Evolutionary conservation across 1,140 invertebrate genomes (phyloP).

Genomic region (Bursaphelenchus mucronatus): DNA sequence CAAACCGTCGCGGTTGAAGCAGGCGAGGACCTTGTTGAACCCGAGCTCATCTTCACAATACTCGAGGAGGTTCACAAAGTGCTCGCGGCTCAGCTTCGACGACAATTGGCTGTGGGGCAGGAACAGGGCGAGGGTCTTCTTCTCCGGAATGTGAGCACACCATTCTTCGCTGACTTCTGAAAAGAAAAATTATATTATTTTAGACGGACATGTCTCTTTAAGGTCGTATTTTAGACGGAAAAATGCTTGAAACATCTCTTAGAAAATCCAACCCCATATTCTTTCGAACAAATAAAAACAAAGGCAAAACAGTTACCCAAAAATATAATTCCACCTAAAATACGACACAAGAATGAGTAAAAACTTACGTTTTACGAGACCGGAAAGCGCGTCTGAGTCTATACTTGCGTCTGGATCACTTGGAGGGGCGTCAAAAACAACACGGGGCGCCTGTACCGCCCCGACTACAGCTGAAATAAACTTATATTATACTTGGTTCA

Average conservation of each 20-base stretch:
- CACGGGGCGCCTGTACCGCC: constrained; percentile 41
- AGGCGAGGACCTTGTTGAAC: constrained; percentile 35
- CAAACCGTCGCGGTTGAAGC: constrained; percentile 41
- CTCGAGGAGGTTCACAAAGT: constrained; percentile 34
- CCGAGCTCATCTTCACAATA: constrained; percentile 38
- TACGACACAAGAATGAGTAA: constrained; percentile 1
- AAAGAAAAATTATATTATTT: not conserved
- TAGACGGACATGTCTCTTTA: not conserved
- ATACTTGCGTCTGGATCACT: constrained; percentile 24
- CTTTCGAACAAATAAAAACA: not conserved
- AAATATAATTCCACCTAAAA: not conserved
- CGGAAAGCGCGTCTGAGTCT: constrained; percentile 30
- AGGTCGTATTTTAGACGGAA: constrained; percentile 15
- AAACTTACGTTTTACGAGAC: constrained; percentile 45
- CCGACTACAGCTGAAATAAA: constrained; percentile 43
- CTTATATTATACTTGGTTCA: constrained; percentile 13
- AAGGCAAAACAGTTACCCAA: not conserved
- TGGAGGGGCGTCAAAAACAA: constrained; percentile 47
- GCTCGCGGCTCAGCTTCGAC: constrained; percentile 25
- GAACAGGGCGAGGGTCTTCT: constrained; percentile 37
- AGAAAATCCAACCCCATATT: too few species aligned
- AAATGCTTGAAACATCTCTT: not conserved
- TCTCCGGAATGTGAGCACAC: constrained; percentile 42
- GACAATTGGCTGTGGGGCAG: constrained; percentile 25
- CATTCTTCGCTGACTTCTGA: constrained; percentile 38